Conservation (phyloP, 2,888 invertebrate species). For the Eupsilia transversa region DNA sequence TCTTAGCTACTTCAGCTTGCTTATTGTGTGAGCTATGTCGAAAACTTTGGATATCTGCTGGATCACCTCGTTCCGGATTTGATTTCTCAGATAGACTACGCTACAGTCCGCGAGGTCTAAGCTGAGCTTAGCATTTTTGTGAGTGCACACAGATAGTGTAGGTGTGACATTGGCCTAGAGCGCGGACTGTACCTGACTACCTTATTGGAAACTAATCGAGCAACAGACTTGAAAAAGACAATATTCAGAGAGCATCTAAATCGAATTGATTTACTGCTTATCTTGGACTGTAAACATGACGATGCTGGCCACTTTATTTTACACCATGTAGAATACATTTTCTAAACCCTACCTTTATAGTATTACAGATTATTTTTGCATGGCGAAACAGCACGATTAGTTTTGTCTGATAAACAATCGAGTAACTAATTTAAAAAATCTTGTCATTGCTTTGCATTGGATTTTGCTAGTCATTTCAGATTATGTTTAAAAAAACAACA, state of each 20-base stretch:
- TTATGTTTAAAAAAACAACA: constrained; percentile 4
- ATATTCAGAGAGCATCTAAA: neutral
- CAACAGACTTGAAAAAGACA: neutral
- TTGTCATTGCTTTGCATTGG: constrained; percentile 36
- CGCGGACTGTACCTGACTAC: no score
- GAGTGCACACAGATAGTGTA: no score
- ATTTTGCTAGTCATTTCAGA: constrained; percentile 27
- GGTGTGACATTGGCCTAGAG: no score
- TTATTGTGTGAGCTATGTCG: neutral
- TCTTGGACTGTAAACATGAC: constrained; percentile 33
- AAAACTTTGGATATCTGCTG: neutral
- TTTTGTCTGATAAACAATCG: constrained; percentile 54
- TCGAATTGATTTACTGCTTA: constrained; percentile 54
- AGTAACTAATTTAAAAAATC: constrained; percentile 41
- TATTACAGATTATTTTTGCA: constrained; percentile 26
- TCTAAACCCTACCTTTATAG: neutral
- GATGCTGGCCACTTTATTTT: neutral
- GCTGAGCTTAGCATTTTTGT: no score
- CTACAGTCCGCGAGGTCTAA: no score
- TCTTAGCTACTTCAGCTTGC: neutral
- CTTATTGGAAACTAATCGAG: neutral
- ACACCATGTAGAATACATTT: neutral
- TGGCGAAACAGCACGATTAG: constrained; percentile 35
- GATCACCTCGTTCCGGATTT: neutral
- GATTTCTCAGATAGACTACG: neutral